Conservation (phyloP, 2,113 vertebrate genomes). For the Chaetodon auriga region DNA sequence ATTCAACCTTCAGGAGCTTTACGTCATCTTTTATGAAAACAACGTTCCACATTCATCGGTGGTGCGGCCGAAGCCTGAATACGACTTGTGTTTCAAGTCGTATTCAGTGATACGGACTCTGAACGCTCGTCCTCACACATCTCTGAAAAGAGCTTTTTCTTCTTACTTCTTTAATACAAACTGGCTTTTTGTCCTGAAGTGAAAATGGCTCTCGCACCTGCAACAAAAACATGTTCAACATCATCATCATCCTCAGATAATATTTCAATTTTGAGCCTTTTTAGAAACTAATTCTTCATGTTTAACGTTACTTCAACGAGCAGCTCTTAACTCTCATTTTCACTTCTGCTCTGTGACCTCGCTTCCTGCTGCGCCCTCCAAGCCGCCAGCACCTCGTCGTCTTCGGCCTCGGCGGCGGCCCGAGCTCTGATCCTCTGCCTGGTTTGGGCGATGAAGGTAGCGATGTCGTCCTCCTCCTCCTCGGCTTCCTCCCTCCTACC, state of each 20-base stretch:
- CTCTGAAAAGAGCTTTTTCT: neutral
- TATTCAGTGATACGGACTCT: neutral
- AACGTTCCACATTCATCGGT: neutral
- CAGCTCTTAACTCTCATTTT: neutral
- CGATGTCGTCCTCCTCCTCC: constrained; percentile 79
- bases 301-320: neutral
- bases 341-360: constrained; percentile 80
- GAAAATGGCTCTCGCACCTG: too few species aligned
- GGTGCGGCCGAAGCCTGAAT: neutral
- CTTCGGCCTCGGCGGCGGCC: constrained; percentile 84
- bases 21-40: constrained; percentile 27
- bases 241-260: too few species aligned
- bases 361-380: constrained; percentile 91
- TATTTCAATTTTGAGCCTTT: neutral
- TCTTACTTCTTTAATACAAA: neutral
- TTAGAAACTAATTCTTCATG: neutral
- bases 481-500: constrained; percentile 64
- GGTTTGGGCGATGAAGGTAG: constrained; percentile 77
- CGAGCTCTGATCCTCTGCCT: constrained; percentile 77
- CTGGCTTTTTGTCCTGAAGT: too few species aligned
- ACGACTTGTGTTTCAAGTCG: neutral
- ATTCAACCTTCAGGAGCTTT: constrained; percentile 2
- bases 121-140: neutral
- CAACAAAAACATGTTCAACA: too few species aligned
- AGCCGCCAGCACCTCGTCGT: constrained; percentile 90